These are phyloP conservation scores for Excalfactoria chinensis DNA, from an alignment of 2,113 vertebrate genomes.

Conservation along the genomic window DNA sequence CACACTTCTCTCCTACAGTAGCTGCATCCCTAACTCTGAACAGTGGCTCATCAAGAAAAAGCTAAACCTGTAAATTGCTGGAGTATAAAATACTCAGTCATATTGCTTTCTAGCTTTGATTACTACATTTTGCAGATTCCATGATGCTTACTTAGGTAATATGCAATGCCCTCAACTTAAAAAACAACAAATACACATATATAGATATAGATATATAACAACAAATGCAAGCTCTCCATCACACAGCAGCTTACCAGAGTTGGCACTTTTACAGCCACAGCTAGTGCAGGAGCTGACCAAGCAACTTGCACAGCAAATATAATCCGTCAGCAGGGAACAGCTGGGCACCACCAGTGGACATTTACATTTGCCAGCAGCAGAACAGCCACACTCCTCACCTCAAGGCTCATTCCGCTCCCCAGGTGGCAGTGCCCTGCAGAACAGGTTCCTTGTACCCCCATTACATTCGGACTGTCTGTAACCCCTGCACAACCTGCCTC, in stretches of 20 bases:
- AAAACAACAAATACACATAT: no score
- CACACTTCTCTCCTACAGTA: not conserved
- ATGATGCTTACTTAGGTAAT: not conserved
- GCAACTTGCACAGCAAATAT: not conserved
- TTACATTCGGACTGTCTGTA: not conserved
- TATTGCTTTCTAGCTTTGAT: not conserved
- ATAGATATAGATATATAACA: not conserved
- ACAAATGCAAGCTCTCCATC: not conserved
- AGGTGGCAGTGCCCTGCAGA: accelerated
- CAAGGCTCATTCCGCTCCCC: not conserved
- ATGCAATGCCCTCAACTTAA: not conserved
- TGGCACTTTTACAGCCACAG: not conserved
- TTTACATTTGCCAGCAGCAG: not conserved
- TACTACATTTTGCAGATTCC: not conserved
- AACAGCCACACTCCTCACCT: not conserved
- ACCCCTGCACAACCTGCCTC: not conserved
- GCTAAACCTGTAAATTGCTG: not conserved
- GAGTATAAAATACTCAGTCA: accelerated
- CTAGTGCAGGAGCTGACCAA: not conserved
- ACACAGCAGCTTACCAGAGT: not conserved
- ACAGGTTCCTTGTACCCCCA: not conserved
- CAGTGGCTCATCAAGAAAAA: not conserved
- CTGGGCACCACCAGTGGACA: not conserved
- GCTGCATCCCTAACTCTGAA: not conserved
- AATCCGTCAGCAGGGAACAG: not conserved